Base-by-base conservation (phyloP, 1,140 invertebrate genomes). In the Drosophila orosa region DNA sequence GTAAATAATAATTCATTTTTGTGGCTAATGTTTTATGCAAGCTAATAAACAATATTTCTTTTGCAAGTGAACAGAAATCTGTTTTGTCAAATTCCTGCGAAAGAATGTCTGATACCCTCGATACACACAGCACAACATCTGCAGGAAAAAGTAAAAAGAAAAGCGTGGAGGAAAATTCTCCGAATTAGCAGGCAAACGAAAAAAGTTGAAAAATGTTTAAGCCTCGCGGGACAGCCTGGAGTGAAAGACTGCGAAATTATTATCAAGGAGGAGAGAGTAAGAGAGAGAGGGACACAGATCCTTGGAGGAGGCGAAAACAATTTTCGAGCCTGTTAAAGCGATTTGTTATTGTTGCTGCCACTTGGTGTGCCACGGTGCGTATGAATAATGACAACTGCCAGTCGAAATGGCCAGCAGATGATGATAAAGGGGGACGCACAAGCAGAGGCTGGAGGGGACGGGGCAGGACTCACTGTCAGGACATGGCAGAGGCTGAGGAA, bases 311-410 rank as follows among this genome's bases (percentile, higher is more conserved):
- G 65, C 31, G 35, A 75, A 63, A 80, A 75, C 72, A 80, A 83
- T 80, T 80, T 80, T 80, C 81, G 65, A 77, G 52, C 66, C 72
- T 72, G 65, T 48, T 65, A 73, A 77, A 73, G 80, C 78, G 69
- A 84, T 84, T 85, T 80, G 77, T 84, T 85, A 85, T 82, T 79
- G 69, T 69, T 67, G 52, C 25, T 69, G 63, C 27, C 35, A 52
- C 37, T 66, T 39, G 48, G 45, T 63, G 68, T 62, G 72, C 77
- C 76, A 84, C 80, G 62, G 72, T 84, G 81, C 81, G 81, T 84
- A 84, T 84, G 81, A 85, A 63, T 81, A 81, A 84, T 84, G 81
- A 78, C 81, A 85, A 85, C 80, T 76, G 81, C 72, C 62, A 80
- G 65, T 67, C 61, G 35, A 77, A 84, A 85, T 80, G 80, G 77